A percentile compares a stretch with the other conserved stretches of the same genome.
These are phyloP conservation scores for Sparidentex hasta DNA, from an alignment of 2,797 vertebrate genomes.

Conservation along the genomic window DNA sequence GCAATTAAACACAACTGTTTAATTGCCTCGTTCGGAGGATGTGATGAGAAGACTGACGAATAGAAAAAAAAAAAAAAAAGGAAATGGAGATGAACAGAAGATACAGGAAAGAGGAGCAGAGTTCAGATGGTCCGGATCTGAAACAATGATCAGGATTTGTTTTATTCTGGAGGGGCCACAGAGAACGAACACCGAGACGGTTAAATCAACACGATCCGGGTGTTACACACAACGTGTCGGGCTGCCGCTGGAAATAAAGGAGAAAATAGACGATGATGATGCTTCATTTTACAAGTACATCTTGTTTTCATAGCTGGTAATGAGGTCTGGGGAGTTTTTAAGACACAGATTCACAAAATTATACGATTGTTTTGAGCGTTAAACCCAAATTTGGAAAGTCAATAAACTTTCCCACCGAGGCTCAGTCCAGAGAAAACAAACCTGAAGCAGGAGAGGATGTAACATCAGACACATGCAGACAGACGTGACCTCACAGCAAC, in stretches of 20 bases:
- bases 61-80: too few relatives aligned
- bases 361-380: background rate
- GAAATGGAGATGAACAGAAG: background rate
- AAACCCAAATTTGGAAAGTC: background rate
- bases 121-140: background rate
- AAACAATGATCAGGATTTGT: background rate
- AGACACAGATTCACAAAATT: background rate
- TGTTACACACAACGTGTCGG: background rate
- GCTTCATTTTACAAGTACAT: background rate
- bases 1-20: background rate
- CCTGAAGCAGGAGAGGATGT: background rate
- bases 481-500: background rate
- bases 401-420: background rate
- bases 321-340: background rate
- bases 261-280: background rate
- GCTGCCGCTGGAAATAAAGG: background rate
- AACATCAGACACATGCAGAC: background rate
- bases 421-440: background rate
- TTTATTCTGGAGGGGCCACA: background rate
- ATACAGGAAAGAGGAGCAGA: background rate
- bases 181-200: background rate
- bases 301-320: background rate
- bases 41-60: background rate
- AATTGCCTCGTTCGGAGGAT: background rate
- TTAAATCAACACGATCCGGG: background rate